These are phyloP conservation scores for Ictalurus punctatus DNA, from an alignment of 2,113 vertebrate species.

Conservation along the genomic window DNA sequence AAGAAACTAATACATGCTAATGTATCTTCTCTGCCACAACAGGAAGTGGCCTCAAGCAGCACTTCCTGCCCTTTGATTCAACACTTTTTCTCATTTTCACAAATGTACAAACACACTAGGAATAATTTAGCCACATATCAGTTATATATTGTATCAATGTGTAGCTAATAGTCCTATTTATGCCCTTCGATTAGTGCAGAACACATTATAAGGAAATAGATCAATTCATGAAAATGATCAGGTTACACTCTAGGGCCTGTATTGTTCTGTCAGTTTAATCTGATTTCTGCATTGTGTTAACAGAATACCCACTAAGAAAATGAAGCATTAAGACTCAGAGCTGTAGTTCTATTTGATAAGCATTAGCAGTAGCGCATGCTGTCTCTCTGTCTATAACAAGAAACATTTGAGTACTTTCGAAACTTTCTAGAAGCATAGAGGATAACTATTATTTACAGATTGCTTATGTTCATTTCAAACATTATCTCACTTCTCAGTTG, in stretches of 20 bases:
- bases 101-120: background rate
- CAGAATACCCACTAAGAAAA: background rate
- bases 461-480: background rate
- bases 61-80: conserved; percentile 50
- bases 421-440: background rate
- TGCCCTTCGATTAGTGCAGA: background rate
- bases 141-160: background rate
- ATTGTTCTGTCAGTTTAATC: background rate
- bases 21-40: conserved; percentile 41
- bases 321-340: background rate
- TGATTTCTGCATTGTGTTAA: background rate
- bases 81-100: background rate
- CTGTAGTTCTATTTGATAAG: background rate
- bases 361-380: background rate
- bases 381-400: background rate
- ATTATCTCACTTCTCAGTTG: background rate
- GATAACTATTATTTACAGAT: background rate
- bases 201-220: background rate
- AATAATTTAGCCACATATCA: background rate
- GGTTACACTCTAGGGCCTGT: background rate
- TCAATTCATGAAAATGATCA: background rate
- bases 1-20: conserved; percentile 12
- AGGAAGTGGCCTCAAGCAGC: conserved; percentile 55
- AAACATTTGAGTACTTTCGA: background rate
- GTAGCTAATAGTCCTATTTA: background rate